Evolutionary conservation across 2,113 vertebrate species (phyloP).

Genomic region (Cottus gobio): DNA sequence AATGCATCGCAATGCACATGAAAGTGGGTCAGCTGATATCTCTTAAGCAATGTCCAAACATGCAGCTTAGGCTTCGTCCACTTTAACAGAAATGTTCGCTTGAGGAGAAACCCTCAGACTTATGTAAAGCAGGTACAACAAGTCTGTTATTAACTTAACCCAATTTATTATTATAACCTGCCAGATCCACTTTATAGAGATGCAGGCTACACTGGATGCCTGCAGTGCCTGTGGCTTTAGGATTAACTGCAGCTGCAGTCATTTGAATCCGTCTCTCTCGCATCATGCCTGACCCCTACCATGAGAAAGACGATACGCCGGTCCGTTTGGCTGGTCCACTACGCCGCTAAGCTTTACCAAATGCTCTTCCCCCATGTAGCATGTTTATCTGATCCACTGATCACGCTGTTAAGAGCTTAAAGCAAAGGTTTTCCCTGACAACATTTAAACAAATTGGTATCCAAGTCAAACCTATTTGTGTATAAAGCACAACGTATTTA

Average conservation of each 20-base stretch:
- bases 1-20: conserved; percentile 41
- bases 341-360: conserved; percentile 14
- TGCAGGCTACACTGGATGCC: conserved; percentile 3
- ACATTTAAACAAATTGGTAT: background rate
- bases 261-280: conserved; percentile 58
- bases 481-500: background rate
- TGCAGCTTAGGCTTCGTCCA: background rate
- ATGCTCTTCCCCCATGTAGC: conserved; percentile 1
- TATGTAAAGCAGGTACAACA: background rate
- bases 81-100: background rate
- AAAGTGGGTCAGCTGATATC: conserved; percentile 44
- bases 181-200: background rate
- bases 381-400: conserved; percentile 10
- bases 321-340: conserved; percentile 24
- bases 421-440: background rate
- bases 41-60: conserved; percentile 20
- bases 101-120: background rate
- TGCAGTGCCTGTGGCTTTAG: conserved; percentile 50
- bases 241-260: conserved; percentile 40
- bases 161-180: background rate
- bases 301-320: conserved; percentile 51
- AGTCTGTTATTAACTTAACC: background rate
- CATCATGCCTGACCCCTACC: conserved; percentile 58
- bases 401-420: background rate
- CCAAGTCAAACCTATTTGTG: background rate